A percentile compares a stretch with the other conserved stretches of the same genome.
phyloP scores from a whole-genome alignment of 2,797 vertebrate genomes.

The Merluccius polli region DNA sequence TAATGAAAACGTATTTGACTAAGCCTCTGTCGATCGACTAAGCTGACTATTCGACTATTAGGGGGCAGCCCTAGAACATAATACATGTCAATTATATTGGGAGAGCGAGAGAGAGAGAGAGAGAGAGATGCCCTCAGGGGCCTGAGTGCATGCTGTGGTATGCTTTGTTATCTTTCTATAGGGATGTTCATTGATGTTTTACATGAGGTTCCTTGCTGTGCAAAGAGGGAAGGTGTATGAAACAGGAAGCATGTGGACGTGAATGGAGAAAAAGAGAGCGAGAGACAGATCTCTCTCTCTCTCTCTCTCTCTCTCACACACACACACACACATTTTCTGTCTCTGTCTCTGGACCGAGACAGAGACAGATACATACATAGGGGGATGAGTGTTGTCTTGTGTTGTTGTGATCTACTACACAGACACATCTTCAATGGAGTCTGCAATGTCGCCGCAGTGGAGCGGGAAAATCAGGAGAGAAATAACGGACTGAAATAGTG shows the following conservation, averaged over 20 bases:
- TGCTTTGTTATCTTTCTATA: constrained; percentile 57
- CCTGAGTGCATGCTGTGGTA: constrained; percentile 48
- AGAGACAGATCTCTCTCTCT: too few species aligned
- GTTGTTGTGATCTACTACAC: neutral
- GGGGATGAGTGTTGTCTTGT: neutral
- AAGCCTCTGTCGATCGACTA: too few species aligned
- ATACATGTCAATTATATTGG: too few species aligned
- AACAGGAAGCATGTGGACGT: constrained; percentile 8
- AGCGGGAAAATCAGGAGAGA: neutral
- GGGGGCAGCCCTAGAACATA: too few species aligned
- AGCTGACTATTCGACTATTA: too few species aligned
- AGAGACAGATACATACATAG: neutral
- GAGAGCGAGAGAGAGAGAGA: neutral
- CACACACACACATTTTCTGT: too few species aligned
- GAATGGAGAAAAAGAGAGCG: constrained; percentile 27
- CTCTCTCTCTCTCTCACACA: too few species aligned
- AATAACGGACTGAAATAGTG: neutral
- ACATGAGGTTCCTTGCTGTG: constrained; percentile 29
- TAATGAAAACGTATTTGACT: too few species aligned
- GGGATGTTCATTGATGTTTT: constrained; percentile 53
- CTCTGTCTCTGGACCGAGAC: too few species aligned
- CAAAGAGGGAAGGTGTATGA: neutral
- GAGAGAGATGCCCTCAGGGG: constrained; percentile 41
- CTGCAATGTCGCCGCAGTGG: neutral
- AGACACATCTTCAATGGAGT: neutral